A percentile compares a stretch with the other conserved stretches of the same genome.
These are phyloP conservation scores for Drosophila meridionalis DNA, from an alignment of 2,888 invertebrate species.

Conservation along the genomic window DNA sequence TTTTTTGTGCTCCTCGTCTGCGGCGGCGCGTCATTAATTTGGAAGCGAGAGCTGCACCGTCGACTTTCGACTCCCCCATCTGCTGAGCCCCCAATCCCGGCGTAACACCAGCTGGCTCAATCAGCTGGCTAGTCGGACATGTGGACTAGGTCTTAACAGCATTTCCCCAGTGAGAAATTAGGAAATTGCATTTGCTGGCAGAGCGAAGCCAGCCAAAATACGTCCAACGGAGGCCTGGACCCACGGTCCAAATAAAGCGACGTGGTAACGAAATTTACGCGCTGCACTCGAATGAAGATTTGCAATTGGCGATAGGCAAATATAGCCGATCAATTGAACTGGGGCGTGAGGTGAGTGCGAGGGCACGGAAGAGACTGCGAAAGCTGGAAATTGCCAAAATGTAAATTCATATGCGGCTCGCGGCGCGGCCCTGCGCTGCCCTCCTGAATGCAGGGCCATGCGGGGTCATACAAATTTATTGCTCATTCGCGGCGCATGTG, in stretches of 20 bases:
- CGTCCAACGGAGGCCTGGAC: constrained; percentile 4
- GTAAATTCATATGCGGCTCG: constrained; percentile 74
- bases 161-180: constrained; percentile 83
- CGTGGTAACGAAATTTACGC: constrained; percentile 68
- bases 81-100: neutral
- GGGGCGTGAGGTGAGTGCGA: constrained; percentile 14
- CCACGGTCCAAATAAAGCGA: constrained; percentile 36
- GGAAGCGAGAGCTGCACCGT: constrained; percentile 47
- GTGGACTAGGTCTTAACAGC: constrained; percentile 66
- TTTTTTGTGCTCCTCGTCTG: constrained; percentile 62
- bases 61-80: constrained; percentile 36
- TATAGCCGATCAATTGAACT: constrained; percentile 50
- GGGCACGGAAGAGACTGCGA: constrained; percentile 40
- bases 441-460: constrained; percentile 14
- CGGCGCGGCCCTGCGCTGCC: neutral
- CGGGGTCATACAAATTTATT: constrained; percentile 70
- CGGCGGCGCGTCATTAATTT: constrained; percentile 77
- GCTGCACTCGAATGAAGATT: constrained; percentile 58
- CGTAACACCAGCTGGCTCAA: constrained; percentile 43
- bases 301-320: constrained; percentile 59
- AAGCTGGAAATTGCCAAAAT: constrained; percentile 83
- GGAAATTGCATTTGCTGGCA: constrained; percentile 81
- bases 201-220: constrained; percentile 32
- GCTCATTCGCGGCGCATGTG: constrained; percentile 61
- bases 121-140: constrained; percentile 50